Evolutionary conservation across 2,888 invertebrate species (phyloP).

Genomic region (Esperia sulphurella): DNA sequence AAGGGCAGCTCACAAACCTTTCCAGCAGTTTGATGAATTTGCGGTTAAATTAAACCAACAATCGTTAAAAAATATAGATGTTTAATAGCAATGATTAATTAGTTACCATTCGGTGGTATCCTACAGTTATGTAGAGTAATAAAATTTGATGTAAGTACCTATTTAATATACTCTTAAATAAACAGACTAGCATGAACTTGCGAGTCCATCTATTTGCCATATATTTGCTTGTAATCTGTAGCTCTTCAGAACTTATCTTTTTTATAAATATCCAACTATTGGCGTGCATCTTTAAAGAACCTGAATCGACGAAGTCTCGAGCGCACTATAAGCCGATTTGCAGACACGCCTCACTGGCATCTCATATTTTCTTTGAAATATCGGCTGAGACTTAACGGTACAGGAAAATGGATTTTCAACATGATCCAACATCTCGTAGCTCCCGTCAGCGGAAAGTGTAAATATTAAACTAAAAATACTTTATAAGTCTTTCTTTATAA

Average conservation of each 20-base stretch:
- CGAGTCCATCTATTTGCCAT: too few species aligned
- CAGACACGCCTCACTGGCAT: conserved; percentile 25
- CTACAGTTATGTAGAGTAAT: too few species aligned
- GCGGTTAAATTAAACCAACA: neutral
- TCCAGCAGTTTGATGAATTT: conserved; percentile 6
- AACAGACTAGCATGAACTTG: too few species aligned
- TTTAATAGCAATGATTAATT: too few species aligned
- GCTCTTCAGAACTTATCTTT: neutral
- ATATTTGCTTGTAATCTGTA: too few species aligned
- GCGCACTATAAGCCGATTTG: conserved; percentile 29
- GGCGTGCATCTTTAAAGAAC: conserved; percentile 1
- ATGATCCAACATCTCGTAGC: neutral
- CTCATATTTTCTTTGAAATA: conserved; percentile 37
- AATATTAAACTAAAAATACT: neutral
- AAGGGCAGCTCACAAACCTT: conserved; percentile 2
- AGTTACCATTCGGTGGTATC: too few species aligned
- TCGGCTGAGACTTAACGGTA: conserved; percentile 13
- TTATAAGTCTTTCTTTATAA: neutral
- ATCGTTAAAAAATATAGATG: too few species aligned
- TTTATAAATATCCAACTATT: neutral
- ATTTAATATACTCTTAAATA: too few species aligned
- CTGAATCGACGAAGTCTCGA: neutral
- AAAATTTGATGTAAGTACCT: too few species aligned
- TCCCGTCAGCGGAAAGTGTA: neutral
- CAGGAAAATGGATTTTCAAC: conserved; percentile 7